Base-by-base conservation (phyloP, 2,797 vertebrate species). In the Coreius guichenoti region DNA sequence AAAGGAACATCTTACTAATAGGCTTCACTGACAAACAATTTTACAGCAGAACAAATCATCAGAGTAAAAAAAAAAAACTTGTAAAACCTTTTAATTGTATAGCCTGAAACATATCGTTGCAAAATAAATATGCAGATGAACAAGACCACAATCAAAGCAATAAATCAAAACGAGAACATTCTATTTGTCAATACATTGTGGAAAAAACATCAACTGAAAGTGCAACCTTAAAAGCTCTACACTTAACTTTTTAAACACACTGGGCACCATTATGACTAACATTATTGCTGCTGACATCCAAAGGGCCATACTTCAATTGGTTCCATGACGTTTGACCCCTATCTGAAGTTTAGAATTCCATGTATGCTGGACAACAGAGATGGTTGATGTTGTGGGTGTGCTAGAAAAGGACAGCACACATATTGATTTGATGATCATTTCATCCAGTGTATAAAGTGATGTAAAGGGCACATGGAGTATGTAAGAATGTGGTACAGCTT, bases 341-440 rank as follows among this genome's bases (percentile, higher is more conserved):
- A 14, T 86, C 26, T 86, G 68, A 36, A 36, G 31, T 76, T 76
- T 76, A 23, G 31, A 76, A 56, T 16, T 56, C 49, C 49, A 56
- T 0, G 14, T 61, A 61, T 39, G 23, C n/a, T 63, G 56, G 56
- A 63, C 76, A 61, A 78, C 36, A 63, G n/a, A 63, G 23, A 45
- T 9, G 16, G 76, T 5, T 29, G 14, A 45, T 58, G 31, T 39
- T 76, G 74, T 36, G 49, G 29, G 73, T 77, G 75, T 77, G 23
- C 14, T 45, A 63, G 16, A 79, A 79, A 79, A 63, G n/a, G 36
- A n/a, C 36, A 79, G n/a, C 36, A 63, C 56, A 63, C 36, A 29
- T 17, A 77, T 45, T 36, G 56, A 78, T 36, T n/a, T 76, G 7
- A 76, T 16, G 31, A 33, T 56, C 14, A 76, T 39, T 49, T 49